Conservation (phyloP, 2,888 invertebrate genomes). For the Amphipyra tragopoginis region DNA sequence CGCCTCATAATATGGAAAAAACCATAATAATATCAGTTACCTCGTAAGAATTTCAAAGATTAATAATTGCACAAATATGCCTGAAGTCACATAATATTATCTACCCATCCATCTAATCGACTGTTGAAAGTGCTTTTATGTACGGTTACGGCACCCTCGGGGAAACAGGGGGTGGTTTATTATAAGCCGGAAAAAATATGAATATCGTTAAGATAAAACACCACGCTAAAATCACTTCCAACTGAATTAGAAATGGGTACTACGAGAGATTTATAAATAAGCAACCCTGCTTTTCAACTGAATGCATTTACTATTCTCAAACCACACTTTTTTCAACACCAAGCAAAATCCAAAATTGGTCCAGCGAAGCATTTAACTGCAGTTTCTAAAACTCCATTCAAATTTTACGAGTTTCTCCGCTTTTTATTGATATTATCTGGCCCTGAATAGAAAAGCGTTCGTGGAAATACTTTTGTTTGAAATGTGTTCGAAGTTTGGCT, state of each 20-base stretch:
- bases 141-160: too few relatives aligned
- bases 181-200: too few relatives aligned
- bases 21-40: too few relatives aligned
- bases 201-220: too few relatives aligned
- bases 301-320: background rate
- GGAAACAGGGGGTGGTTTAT: too few relatives aligned
- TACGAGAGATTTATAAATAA: background rate
- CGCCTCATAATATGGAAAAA: too few relatives aligned
- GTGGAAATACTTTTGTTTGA: conserved; percentile 45
- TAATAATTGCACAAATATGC: too few relatives aligned
- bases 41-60: too few relatives aligned
- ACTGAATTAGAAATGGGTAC: background rate
- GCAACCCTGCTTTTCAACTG: background rate
- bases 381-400: conserved; percentile 63
- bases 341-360: conserved; percentile 18
- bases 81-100: too few relatives aligned
- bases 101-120: too few relatives aligned
- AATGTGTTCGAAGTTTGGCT: conserved; percentile 44
- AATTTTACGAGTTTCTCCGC: conserved; percentile 61
- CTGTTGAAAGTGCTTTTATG: too few relatives aligned
- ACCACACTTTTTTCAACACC: background rate
- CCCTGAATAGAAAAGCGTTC: conserved; percentile 47
- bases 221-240: too few relatives aligned
- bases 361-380: conserved; percentile 54
- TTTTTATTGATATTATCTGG: conserved; percentile 71